These are phyloP conservation scores for Dolichomitus sp. DNA, from an alignment of 2,888 invertebrate species.

Conservation along the genomic window DNA sequence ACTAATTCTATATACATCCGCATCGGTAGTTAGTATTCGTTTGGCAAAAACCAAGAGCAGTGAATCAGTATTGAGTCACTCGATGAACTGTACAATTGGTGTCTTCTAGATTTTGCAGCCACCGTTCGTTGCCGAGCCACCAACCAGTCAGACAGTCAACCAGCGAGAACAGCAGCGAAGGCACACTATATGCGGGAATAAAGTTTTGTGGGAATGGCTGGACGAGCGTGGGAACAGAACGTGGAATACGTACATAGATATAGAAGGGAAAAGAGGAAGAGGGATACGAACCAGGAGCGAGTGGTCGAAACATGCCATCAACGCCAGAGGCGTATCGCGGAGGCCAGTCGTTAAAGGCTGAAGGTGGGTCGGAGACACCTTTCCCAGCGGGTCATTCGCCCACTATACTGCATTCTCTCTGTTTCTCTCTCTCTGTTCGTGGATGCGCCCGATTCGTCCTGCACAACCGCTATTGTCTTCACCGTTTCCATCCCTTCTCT, in stretches of 20 bases:
- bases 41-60: neutral
- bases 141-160: slow-evolving; percentile 16
- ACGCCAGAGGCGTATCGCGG: slow-evolving; percentile 74
- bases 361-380: slow-evolving; percentile 68
- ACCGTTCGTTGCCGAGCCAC: slow-evolving; percentile 6
- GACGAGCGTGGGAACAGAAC: slow-evolving; percentile 15
- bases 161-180: slow-evolving; percentile 18
- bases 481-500: slow-evolving; percentile 8
- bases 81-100: slow-evolving; percentile 2
- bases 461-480: slow-evolving; percentile 52
- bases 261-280: slow-evolving; percentile 1
- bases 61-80: slow-evolving; percentile 35
- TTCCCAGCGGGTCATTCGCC: slow-evolving; percentile 38
- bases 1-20: slow-evolving; percentile 5
- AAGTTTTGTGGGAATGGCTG: slow-evolving; percentile 57
- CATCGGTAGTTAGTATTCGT: slow-evolving; percentile 10
- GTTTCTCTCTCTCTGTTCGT: neutral
- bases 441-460: slow-evolving; percentile 58
- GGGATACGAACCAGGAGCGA: slow-evolving; percentile 9
- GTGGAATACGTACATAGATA: slow-evolving; percentile 21
- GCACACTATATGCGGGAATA: slow-evolving; percentile 49
- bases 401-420: neutral
- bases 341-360: slow-evolving; percentile 73
- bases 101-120: slow-evolving; percentile 11
- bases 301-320: slow-evolving; percentile 73